Percentiles rank a stretch among this genome's conserved stretches.
phyloP scores from a whole-genome alignment of 2,113 vertebrate genomes.

The Lamprotornis superbus region DNA sequence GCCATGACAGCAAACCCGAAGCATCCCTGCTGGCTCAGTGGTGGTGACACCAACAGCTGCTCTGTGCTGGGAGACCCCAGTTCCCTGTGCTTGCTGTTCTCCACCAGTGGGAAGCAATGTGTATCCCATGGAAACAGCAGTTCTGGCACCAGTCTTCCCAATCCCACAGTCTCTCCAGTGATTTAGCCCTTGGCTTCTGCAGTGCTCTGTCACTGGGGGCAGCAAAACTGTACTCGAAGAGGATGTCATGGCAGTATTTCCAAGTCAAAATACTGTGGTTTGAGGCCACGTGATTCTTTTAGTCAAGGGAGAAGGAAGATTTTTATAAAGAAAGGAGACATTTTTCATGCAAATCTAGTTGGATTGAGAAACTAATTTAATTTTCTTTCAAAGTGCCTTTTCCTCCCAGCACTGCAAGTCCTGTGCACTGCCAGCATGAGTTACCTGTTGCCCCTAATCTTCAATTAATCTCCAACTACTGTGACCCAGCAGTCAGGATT shows the following conservation, averaged over 20 bases:
- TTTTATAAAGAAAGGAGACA: background rate
- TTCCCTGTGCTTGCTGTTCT: background rate
- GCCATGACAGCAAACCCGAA: fast-evolving
- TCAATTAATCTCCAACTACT: background rate
- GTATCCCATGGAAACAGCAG: background rate
- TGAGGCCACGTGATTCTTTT: background rate
- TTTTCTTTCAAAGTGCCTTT: background rate
- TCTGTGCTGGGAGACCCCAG: background rate
- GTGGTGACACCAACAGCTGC: background rate
- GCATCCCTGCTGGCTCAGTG: background rate
- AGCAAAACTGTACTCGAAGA: background rate
- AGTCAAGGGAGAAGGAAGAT: background rate
- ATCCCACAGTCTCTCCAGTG: background rate
- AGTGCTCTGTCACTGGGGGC: background rate
- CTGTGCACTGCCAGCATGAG: background rate
- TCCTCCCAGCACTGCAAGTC: background rate
- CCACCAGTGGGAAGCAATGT: background rate
- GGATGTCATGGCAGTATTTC: background rate
- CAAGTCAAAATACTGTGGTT: background rate
- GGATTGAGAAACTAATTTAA: background rate
- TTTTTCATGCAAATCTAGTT: background rate
- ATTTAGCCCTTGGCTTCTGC: background rate
- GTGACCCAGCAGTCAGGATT: background rate
- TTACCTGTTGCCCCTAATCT: background rate
- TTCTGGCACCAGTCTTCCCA: background rate